A percentile compares a stretch with the other conserved stretches of the same genome.
These are phyloP conservation scores for Trissolcus japonicus DNA, from an alignment of 2,888 invertebrate species.

Conservation along the genomic window DNA sequence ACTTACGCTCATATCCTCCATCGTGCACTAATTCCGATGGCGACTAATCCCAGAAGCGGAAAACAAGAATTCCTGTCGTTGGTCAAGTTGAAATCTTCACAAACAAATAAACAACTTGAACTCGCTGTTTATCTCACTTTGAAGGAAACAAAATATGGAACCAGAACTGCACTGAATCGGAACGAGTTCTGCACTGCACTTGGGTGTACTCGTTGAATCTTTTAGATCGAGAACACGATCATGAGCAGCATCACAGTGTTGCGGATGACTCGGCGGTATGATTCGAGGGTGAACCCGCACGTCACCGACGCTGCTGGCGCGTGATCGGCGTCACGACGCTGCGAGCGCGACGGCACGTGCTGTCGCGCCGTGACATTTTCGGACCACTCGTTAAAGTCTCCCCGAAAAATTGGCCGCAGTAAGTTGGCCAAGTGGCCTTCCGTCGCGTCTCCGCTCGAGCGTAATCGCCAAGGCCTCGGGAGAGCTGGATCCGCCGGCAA, in stretches of 20 bases:
- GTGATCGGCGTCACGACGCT: slow-evolving; percentile 50
- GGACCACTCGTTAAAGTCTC: slow-evolving; percentile 63
- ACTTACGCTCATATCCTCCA: slow-evolving; percentile 74
- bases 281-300: slow-evolving; percentile 17
- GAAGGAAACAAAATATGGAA: not conserved
- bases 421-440: slow-evolving; percentile 2
- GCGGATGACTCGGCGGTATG: not conserved
- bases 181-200: slow-evolving; percentile 1
- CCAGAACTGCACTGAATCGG: not conserved
- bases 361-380: slow-evolving; percentile 63
- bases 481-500: slow-evolving; percentile 47
- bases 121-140: slow-evolving; percentile 2
- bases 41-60: slow-evolving; percentile 47
- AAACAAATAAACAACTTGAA: not conserved
- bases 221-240: not conserved
- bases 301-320: slow-evolving; percentile 34
- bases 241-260: slow-evolving; percentile 1
- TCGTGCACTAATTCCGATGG: slow-evolving; percentile 64
- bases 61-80: not conserved
- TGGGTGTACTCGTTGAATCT: not conserved
- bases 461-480: slow-evolving; percentile 43
- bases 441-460: slow-evolving; percentile 18
- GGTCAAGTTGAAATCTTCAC: not conserved
- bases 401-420: slow-evolving; percentile 39
- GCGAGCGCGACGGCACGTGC: slow-evolving; percentile 64